These are phyloP conservation scores for Stictonetta naevosa DNA, from an alignment of 2,113 vertebrate genomes.

Conservation along the genomic window DNA sequence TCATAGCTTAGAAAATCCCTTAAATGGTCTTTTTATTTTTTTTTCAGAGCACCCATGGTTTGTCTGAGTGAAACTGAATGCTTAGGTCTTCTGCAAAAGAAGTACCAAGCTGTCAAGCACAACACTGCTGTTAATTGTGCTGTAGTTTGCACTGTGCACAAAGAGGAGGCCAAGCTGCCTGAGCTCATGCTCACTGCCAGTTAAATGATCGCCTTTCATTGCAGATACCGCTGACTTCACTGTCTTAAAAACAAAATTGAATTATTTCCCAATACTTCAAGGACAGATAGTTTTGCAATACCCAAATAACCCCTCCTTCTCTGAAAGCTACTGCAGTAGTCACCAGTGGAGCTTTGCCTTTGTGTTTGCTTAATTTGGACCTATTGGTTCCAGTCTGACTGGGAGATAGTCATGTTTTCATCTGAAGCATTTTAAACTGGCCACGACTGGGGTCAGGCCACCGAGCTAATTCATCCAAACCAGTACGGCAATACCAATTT, in stretches of 20 bases:
- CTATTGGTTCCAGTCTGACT: not conserved
- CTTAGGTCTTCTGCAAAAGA: not conserved
- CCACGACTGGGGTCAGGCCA: not conserved
- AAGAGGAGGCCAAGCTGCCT: not conserved
- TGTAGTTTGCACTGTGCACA: not conserved
- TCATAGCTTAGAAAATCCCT: not conserved
- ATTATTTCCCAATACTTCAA: not conserved
- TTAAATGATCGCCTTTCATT: not conserved
- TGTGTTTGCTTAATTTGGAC: not conserved
- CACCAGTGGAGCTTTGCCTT: not conserved
- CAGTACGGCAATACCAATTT: not conserved
- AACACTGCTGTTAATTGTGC: not conserved
- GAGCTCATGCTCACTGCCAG: not conserved
- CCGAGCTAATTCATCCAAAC: not conserved
- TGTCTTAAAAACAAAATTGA: not conserved
- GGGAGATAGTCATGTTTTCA: not conserved
- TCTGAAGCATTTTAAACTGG: not conserved
- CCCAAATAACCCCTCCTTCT: not conserved
- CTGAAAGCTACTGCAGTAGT: not conserved
- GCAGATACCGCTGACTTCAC: not conserved
- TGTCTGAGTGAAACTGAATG: not conserved
- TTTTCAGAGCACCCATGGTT: not conserved
- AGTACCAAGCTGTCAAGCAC: not conserved
- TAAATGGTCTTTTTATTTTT: not conserved
- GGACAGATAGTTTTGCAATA: not conserved